Conservation (phyloP, 92 coral and sea anemone genomes). For the Paragorgia papillata region DNA sequence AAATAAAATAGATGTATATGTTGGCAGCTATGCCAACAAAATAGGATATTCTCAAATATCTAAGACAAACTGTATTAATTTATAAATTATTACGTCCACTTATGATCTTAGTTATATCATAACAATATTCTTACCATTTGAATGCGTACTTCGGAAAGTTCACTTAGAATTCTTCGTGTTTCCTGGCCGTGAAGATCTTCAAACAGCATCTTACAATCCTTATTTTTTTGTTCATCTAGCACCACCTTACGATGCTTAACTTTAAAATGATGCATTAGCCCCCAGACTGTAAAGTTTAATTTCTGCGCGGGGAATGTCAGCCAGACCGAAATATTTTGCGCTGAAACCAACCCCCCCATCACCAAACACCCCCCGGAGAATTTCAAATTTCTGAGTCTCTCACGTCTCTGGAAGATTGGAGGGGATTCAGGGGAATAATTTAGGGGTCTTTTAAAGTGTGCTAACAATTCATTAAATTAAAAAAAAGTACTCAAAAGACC, state of each 20-base stretch:
- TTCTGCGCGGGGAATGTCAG: slow-evolving; percentile 18
- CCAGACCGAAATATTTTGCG: neutral
- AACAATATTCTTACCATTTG: slow-evolving; percentile 10
- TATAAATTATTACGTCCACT: no score
- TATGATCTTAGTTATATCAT: no score
- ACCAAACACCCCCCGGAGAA: neutral
- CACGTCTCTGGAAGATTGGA: no score
- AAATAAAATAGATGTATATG: no score
- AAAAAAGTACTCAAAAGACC: no score
- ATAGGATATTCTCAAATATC: no score
- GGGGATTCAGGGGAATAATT: no score
- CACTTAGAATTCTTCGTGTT: slow-evolving; percentile 5
- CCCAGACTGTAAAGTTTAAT: neutral
- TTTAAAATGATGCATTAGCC: slow-evolving; percentile 29
- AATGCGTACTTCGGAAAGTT: slow-evolving; percentile 19
- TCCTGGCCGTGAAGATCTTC: slow-evolving; percentile 22
- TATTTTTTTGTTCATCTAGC: neutral
- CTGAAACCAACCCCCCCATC: neutral
- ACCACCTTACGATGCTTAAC: neutral
- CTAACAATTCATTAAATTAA: neutral
- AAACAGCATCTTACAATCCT: slow-evolving; percentile 22
- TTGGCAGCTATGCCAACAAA: no score
- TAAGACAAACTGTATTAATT: no score
- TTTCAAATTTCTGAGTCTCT: no score
- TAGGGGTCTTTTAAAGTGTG: no score